Evolutionary conservation across 2,113 vertebrate genomes (phyloP), one percentile per base, ranked within the genome.

Genomic region (Dromaius novaehollandiae): DNA sequence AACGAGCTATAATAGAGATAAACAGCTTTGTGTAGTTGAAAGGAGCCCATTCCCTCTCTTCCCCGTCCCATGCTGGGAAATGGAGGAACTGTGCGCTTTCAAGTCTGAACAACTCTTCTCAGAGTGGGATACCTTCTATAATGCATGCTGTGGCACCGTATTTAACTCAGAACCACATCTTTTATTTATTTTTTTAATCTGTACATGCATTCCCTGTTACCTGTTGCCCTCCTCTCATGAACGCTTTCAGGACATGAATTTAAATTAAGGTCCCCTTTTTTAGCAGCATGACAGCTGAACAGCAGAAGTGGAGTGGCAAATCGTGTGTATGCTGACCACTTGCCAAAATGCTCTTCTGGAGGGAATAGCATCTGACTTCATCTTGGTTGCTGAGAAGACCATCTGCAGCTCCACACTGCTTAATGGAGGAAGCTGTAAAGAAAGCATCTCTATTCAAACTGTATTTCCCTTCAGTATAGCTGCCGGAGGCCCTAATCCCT

Each of bases 401-500:
- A 56, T 82, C 92, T 95, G 90, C 90, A 90, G 86, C 86, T 81
- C 92, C n/a, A n/a, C 40, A 0, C 13, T 7, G 32, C 66, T 53
- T 53, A 9, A 1, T 14, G 90, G 82, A 48, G 48, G 92, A 76
- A 92, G 80, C 81, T 76, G 55, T 40, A 85, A 38, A 88, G 83
- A 87, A 83, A 86, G 36, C 53, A 32, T 63, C 76, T 28, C 24
- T 38, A 7, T 69, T 93, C 90, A 87, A 26, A 64, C 8, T 66
- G 44, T 51, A 16, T 58, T 63, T 82, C 89, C 87, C 73, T 82
- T 55, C 87, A 73, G 92, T 48, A 13, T 3, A 85, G 78, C 86
- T 90, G 95, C 94, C 4, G 60, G 86, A 86, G 95, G 92, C 89
- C 90, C 80, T 94, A 84, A 89, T 95, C 92, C 91, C 90, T 88